Evolutionary conservation across 2,797 vertebrate genomes (phyloP).

Genomic region (Meda fulgida): DNA sequence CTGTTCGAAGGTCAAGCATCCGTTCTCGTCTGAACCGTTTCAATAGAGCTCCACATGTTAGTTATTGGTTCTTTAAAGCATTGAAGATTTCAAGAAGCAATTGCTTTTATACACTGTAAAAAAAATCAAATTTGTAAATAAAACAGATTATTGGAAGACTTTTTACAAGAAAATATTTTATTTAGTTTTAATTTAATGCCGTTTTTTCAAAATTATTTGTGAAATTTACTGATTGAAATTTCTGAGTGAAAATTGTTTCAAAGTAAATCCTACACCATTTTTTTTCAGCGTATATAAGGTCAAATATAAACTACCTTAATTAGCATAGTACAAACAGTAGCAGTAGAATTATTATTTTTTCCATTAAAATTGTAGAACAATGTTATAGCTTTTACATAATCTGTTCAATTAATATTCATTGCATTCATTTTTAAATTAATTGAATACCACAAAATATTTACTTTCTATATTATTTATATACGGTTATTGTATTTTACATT

Average conservation of each 20-base stretch:
- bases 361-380: background rate
- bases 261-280: background rate
- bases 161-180: background rate
- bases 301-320: background rate
- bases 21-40: background rate
- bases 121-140: background rate
- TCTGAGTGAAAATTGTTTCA: background rate
- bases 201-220: background rate
- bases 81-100: background rate
- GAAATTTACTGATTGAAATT: background rate
- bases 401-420: background rate
- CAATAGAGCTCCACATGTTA: background rate
- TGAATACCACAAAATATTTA: background rate
- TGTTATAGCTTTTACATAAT: background rate
- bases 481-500: background rate
- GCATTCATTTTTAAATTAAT: rapidly evolving
- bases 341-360: no score
- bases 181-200: no score
- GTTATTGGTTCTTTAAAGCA: background rate
- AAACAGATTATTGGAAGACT: background rate
- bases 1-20: constrained; percentile 89
- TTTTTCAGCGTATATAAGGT: background rate
- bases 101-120: background rate
- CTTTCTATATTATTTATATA: background rate
- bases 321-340: background rate